Conservation (phyloP, 2,888 invertebrate species). For the Xylota segnis region DNA sequence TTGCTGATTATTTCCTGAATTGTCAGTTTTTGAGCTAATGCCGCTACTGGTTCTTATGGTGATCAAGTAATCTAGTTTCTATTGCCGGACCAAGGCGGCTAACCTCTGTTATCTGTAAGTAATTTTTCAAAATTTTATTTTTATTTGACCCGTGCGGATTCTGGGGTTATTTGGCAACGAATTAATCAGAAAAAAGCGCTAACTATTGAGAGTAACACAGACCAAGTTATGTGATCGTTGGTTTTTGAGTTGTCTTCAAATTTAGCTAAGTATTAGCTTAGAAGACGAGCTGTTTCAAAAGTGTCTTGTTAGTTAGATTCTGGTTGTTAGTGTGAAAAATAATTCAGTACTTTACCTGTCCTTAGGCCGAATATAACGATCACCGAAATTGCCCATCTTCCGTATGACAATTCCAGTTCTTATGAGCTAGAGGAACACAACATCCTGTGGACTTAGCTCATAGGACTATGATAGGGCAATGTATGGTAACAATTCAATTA, state of each 20-base stretch:
- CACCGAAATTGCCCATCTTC: no score
- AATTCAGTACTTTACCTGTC: no score
- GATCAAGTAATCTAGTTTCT: conserved; percentile 47
- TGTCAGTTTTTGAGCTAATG: conserved; percentile 18
- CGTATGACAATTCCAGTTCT: no score
- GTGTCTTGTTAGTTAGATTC: no score
- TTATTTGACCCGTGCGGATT: conserved; percentile 52
- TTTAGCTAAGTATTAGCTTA: no score
- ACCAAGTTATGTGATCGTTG: neutral
- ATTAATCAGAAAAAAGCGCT: conserved; percentile 45
- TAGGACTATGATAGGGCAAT: no score
- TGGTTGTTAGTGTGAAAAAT: no score
- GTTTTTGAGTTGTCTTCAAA: neutral
- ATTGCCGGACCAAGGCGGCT: conserved; percentile 43
- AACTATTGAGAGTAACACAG: conserved; percentile 7
- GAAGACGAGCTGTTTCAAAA: no score
- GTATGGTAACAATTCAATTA: no score
- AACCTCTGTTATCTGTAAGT: conserved; percentile 55
- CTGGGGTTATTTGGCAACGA: conserved; percentile 45
- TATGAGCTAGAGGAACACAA: no score
- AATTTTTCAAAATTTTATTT: conserved; percentile 45
- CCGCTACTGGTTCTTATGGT: neutral
- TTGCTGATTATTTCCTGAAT: conserved; percentile 71
- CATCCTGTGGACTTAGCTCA: no score
- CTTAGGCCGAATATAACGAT: no score